A percentile compares a stretch with the other conserved stretches of the same genome.
phyloP scores from a whole-genome alignment of 2,888 invertebrate genomes.

The Carpatolechia fugitivella region DNA sequence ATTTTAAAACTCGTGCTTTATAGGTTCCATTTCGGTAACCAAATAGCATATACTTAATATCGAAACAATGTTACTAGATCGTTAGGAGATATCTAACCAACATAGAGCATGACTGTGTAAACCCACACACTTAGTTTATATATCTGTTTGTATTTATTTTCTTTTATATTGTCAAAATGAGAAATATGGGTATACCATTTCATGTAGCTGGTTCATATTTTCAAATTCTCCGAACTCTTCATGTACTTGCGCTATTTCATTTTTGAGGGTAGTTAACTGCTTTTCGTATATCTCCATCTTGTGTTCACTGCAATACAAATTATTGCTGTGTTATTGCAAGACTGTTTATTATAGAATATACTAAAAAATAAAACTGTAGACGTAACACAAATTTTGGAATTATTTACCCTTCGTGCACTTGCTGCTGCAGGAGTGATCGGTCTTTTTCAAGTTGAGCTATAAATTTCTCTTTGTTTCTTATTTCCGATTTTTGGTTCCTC shows the following conservation, averaged over 20 bases:
- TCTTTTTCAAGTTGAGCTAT: constrained; percentile 51
- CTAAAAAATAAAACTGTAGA: too few species aligned
- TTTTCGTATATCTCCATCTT: constrained; percentile 58
- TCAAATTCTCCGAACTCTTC: constrained; percentile 55
- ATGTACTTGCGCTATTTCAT: constrained; percentile 51
- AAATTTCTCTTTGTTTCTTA: constrained; percentile 47
- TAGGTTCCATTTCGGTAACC: too few species aligned
- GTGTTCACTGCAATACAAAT: constrained; percentile 43
- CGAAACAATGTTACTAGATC: too few species aligned
- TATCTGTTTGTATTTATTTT: too few species aligned
- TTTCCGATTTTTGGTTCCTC: constrained; percentile 38
- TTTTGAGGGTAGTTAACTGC: constrained; percentile 50
- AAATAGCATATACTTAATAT: too few species aligned
- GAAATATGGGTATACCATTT: constrained; percentile 40
- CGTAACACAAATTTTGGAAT: too few species aligned
- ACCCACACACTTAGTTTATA: too few species aligned
- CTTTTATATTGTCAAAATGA: too few species aligned
- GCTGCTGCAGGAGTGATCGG: constrained; percentile 41
- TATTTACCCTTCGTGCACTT: constrained; percentile 50
- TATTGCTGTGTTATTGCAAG: constrained; percentile 1
- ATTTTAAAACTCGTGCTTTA: too few species aligned
- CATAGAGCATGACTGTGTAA: too few species aligned
- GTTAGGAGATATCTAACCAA: too few species aligned
- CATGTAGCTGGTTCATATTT: constrained; percentile 50
- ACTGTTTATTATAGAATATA: background rate